Evolutionary conservation across 2,797 vertebrate genomes (phyloP).

Genomic region (Microcaecilia unicolor): DNA sequence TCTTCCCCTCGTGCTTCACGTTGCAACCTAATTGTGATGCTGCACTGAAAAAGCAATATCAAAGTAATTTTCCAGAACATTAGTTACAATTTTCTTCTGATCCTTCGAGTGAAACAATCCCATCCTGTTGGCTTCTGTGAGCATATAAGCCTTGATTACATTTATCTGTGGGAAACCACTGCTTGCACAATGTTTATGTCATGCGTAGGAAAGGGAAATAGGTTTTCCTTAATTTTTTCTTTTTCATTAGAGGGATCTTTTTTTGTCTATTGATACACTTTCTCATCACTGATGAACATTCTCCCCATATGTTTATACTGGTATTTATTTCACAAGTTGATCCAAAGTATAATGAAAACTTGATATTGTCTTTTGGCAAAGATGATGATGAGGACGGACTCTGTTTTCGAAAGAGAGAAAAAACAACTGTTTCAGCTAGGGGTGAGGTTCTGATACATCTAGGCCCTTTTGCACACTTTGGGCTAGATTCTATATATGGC

Average conservation of each 20-base stretch:
- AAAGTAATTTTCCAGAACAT: slow-evolving; percentile 78
- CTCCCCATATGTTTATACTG: slow-evolving; percentile 7
- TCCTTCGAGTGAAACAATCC: slow-evolving; percentile 62
- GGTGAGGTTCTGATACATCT: too few relatives aligned
- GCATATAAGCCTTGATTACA: slow-evolving; percentile 66
- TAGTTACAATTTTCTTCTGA: slow-evolving; percentile 71
- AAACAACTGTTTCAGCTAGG: too few relatives aligned
- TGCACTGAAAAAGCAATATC: slow-evolving; percentile 71
- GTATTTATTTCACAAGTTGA: too few relatives aligned
- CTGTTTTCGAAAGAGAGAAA: too few relatives aligned
- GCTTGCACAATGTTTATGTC: slow-evolving; percentile 42
- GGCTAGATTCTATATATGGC: too few relatives aligned
- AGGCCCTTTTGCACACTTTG: too few relatives aligned
- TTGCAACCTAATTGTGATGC: slow-evolving; percentile 74
- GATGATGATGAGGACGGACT: too few relatives aligned
- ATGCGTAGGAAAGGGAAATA: too few relatives aligned
- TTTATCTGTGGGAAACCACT: slow-evolving; percentile 61
- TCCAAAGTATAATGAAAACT: too few relatives aligned
- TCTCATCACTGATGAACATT: slow-evolving; percentile 30
- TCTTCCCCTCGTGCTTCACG: slow-evolving; percentile 49
- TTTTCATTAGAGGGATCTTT: slow-evolving; percentile 12
- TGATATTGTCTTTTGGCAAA: too few relatives aligned
- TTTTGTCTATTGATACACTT: slow-evolving; percentile 9
- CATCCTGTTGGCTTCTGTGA: slow-evolving; percentile 59
- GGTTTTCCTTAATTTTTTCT: too few relatives aligned